Evolutionary conservation across 2,888 invertebrate genomes (phyloP), one percentile per base, ranked within the genome.

Genomic region (Helicoverpa assulta): DNA sequence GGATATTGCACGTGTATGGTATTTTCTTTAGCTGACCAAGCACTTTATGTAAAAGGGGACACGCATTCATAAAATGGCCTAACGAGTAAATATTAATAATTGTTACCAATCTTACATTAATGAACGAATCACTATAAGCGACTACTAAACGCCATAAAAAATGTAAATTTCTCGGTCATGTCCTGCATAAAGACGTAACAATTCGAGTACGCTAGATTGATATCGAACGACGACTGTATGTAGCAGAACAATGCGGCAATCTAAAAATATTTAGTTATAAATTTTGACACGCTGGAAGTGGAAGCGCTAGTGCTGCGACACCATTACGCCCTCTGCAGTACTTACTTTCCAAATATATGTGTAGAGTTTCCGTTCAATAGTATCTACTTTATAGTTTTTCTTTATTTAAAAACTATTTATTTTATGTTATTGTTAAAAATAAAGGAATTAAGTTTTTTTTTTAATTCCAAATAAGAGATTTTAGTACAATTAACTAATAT

Each of bases 41-140:
- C 95, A 95, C 95, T 94, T 76, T 86, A 87, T 89, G 86, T 89
- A 88, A 88, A 88, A 86, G 88, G 92, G 94, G 94, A 86, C 95
- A 94, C 95, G 95, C 92, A 91, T 93, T 92, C 91, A 86, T 91
- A 88, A 89, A 85, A 85, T 81, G 88, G 86, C 95, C 94, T 95
- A 94, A 86, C 91, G 90, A 93, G 91, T 92, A 94, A 93, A 93
- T 93, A 94, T 92, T 93, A 94, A 91, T 93, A 94, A 93, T 93
- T 95, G 93, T 96, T 96, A 96, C 96, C 96, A 95, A 95, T 95
- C 95, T 96, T 96, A 96, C 96, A 96, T 96, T 95, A 94, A 93
- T 92, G 90, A 96, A 96, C 95, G 92, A 92, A 94, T 96, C 96
- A 96, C 96, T 96, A 96, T 95, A 92, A 93, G 94, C 95, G 95